Evolutionary conservation across 2,113 vertebrate species (phyloP).

Genomic region (Nothocercus julius): DNA sequence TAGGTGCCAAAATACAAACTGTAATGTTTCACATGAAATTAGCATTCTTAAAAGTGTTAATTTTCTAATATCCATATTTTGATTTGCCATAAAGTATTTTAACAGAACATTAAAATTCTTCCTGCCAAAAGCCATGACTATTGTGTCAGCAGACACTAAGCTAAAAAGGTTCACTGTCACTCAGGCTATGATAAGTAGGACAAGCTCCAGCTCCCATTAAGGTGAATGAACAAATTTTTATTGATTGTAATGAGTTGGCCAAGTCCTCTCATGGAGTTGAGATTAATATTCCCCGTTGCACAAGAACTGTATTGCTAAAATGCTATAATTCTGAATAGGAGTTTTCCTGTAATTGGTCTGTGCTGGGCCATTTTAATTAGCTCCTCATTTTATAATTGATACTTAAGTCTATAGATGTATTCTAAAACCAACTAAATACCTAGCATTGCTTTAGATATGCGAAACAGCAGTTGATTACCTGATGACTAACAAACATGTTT

Average conservation of each 20-base stretch:
- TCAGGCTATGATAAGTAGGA: slow-evolving; percentile 13
- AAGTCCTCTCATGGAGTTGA: background rate
- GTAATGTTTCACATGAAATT: background rate
- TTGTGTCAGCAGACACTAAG: background rate
- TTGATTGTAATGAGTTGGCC: background rate
- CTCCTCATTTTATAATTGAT: background rate
- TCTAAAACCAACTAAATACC: background rate
- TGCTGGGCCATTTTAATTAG: background rate
- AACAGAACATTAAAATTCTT: slow-evolving; percentile 6
- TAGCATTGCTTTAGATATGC: background rate
- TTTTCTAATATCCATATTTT: background rate
- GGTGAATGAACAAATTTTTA: slow-evolving; percentile 10
- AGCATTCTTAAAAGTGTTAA: background rate
- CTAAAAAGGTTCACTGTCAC: slow-evolving; percentile 12
- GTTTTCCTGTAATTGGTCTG: background rate
- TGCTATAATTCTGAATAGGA: background rate
- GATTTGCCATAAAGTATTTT: slow-evolving; percentile 11
- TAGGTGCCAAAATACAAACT: background rate
- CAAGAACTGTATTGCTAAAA: background rate
- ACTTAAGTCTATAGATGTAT: background rate
- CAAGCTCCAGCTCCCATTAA: background rate
- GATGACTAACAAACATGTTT: background rate
- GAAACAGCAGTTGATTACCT: background rate
- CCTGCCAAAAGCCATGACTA: background rate
- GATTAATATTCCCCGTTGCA: background rate